Conservation (phyloP, 2,113 vertebrate genomes). For the Notechis scutatus region DNA sequence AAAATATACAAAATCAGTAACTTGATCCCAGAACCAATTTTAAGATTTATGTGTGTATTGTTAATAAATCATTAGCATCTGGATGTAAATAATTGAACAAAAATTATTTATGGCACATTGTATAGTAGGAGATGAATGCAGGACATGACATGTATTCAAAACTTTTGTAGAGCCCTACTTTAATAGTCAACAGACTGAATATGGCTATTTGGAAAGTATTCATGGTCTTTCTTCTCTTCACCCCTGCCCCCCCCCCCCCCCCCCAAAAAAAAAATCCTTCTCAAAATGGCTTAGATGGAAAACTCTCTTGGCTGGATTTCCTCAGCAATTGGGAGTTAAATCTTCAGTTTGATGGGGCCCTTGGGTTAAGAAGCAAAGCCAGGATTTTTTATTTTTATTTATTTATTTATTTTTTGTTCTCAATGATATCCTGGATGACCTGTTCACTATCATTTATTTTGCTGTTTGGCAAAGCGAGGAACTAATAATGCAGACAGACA, state of each 20-base stretch:
- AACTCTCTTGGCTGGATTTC: background rate
- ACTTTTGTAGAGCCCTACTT: background rate
- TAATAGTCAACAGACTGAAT: background rate
- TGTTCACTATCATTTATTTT: background rate
- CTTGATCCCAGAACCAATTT: background rate
- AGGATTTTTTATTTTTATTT: background rate
- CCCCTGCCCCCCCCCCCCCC: no score
- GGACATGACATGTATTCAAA: background rate
- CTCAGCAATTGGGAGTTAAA: background rate
- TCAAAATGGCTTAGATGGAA: background rate
- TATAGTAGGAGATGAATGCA: background rate
- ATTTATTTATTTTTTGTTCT: background rate
- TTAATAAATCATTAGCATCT: background rate
- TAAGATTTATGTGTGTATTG: background rate
- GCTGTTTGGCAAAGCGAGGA: background rate
- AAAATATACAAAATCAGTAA: background rate
- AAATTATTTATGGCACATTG: background rate
- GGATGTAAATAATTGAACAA: background rate
- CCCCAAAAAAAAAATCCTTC: no score
- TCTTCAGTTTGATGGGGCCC: background rate
- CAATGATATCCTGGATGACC: background rate
- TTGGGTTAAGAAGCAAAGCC: background rate
- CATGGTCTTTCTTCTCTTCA: background rate
- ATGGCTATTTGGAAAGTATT: background rate
- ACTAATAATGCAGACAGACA: background rate